phyloP scores from a whole-genome alignment of 2,888 invertebrate genomes.

The Dione juno region DNA sequence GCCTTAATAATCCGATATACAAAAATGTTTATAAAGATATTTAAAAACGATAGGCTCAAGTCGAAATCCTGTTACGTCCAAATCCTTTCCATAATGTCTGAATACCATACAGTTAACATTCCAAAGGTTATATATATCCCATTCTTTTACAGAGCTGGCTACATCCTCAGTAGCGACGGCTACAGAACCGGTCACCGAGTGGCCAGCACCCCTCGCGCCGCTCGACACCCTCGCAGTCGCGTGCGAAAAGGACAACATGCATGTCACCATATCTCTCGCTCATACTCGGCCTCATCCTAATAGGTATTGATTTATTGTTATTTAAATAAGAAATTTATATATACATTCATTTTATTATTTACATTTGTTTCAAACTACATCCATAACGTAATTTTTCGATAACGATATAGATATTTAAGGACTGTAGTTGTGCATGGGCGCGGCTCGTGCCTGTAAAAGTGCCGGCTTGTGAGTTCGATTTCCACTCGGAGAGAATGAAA shows the following conservation, averaged over 20 bases:
- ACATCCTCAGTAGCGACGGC: constrained; percentile 75
- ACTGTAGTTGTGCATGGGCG: no score
- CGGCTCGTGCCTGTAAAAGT: no score
- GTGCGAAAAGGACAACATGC: constrained; percentile 80
- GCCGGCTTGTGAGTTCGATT: no score
- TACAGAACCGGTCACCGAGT: constrained; percentile 64
- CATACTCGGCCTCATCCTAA: constrained; percentile 51
- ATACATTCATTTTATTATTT: background rate
- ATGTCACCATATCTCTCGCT: constrained; percentile 73
- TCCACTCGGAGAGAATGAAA: no score
- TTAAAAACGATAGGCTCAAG: no score
- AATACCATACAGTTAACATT: background rate
- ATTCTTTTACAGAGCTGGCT: constrained; percentile 59
- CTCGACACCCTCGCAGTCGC: constrained; percentile 73
- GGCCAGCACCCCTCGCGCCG: constrained; percentile 70
- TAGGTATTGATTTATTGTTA: constrained; percentile 45
- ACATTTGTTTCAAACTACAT: no score
- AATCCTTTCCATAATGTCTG: background rate
- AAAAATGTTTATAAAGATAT: no score
- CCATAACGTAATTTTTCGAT: no score
- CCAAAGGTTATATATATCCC: background rate
- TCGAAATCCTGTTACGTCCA: no score
- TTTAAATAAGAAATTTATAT: background rate
- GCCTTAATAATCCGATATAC: no score
- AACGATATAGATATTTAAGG: no score